Evolutionary conservation across 2,888 invertebrate genomes (phyloP).

Genomic region (Shargacucullia verbasci): DNA sequence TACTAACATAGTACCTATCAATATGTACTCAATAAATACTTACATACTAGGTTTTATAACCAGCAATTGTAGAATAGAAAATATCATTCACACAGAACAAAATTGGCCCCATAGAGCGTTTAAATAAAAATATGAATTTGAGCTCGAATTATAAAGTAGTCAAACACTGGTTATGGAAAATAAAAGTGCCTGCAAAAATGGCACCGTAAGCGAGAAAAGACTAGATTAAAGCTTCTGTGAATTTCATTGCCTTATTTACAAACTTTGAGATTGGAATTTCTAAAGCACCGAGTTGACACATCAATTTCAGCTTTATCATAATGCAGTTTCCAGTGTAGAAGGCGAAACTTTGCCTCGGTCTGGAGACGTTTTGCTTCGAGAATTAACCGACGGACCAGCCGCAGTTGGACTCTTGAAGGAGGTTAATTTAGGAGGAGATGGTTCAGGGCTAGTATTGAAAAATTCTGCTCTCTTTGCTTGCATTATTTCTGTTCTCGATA

Average conservation of each 20-base stretch:
- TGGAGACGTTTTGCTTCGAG: slow-evolving; percentile 74
- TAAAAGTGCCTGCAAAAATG: slow-evolving; percentile 76
- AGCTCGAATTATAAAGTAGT: slow-evolving; percentile 70
- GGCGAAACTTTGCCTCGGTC: slow-evolving; percentile 81
- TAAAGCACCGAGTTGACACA: slow-evolving; percentile 75
- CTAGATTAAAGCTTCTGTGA: slow-evolving; percentile 88
- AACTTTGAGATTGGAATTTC: slow-evolving; percentile 60
- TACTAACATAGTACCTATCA: slow-evolving; percentile 73
- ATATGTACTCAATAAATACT: slow-evolving; percentile 86
- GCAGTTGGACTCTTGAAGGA: slow-evolving; percentile 78
- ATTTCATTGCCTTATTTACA: slow-evolving; percentile 78
- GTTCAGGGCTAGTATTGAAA: slow-evolving; percentile 81
- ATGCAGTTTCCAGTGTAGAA: slow-evolving; percentile 90
- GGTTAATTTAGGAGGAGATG: slow-evolving; percentile 77
- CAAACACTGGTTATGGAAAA: slow-evolving; percentile 73
- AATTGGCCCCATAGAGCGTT: slow-evolving; percentile 84
- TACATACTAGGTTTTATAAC: slow-evolving; percentile 79
- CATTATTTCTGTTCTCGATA: slow-evolving; percentile 86
- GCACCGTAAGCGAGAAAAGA: slow-evolving; percentile 83
- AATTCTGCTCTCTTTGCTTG: slow-evolving; percentile 91
- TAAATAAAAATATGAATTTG: slow-evolving; percentile 68
- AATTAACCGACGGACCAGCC: slow-evolving; percentile 59
- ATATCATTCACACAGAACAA: slow-evolving; percentile 71
- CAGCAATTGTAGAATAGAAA: slow-evolving; percentile 68
- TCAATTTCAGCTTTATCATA: slow-evolving; percentile 79